phyloP scores from a whole-genome alignment of 2,113 vertebrate genomes.

The Crotalus tigris region DNA sequence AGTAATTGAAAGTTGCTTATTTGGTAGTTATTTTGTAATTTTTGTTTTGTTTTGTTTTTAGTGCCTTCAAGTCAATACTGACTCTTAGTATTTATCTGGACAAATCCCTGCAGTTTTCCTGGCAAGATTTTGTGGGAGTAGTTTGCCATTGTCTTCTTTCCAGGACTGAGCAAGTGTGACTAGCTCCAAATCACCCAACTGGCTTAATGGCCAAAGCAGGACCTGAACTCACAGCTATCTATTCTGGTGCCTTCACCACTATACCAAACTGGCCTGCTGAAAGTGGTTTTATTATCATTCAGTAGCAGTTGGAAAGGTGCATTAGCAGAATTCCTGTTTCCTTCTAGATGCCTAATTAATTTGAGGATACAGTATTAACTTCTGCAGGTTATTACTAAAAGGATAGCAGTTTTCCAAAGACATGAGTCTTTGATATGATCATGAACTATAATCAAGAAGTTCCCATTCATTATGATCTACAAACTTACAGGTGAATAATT shows the following conservation, averaged over 20 bases:
- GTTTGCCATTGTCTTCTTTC: neutral
- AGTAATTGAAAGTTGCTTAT: too few species aligned
- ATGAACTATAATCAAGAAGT: neutral
- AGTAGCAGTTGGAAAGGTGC: neutral
- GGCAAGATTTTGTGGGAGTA: neutral
- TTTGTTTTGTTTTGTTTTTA: too few species aligned
- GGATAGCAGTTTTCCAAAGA: neutral
- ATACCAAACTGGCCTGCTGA: neutral
- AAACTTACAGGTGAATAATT: neutral
- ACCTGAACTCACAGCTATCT: neutral
- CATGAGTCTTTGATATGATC: neutral
- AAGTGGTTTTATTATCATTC: neutral
- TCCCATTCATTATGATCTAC: neutral
- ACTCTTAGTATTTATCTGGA: neutral
- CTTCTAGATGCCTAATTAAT: neutral
- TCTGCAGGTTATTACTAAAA: neutral
- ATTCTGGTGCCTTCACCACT: neutral
- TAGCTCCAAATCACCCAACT: neutral
- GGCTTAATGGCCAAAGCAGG: neutral
- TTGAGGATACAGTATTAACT: neutral
- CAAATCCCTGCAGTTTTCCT: neutral
- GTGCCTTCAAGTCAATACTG: neutral
- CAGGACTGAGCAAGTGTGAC: neutral
- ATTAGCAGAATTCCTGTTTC: neutral
- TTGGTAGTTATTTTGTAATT: too few species aligned